Evolutionary conservation across 1,140 invertebrate genomes (phyloP), one percentile per base, ranked within the genome.

Genomic region (Drosophila serrata): DNA sequence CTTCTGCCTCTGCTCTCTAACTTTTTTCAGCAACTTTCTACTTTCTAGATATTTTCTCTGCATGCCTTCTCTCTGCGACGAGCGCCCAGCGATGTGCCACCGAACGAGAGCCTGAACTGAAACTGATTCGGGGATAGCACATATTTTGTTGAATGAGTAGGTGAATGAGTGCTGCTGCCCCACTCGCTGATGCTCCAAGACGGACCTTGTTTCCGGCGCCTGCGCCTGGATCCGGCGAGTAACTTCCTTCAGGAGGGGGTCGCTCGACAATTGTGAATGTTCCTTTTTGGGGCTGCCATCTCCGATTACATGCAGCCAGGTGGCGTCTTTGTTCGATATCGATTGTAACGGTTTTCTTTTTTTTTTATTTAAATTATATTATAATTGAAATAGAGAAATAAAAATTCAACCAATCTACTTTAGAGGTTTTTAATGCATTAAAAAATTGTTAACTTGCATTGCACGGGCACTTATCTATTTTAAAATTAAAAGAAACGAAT

Each of bases 111-210:
- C 82, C 77, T 85, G 76, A 86, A 86, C 82, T 86, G 74, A 81
- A 84, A 85, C 77, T 84, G 81, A 85, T 51, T 72, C 56, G 62
- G 37, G 58, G 65, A 53, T 69, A 75, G 74, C 62, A 81, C 76
- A 81, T 81, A 85, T 85, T 85, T 85, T 85, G 82, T 85, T 85
- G 82, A 85, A 85, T 85, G 81, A 85, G 78, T 84, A 77, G 82
- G 80, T 86, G 82, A 86, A 84, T 84, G 81, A 82, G 75, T 82
- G 61, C 39, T 60, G 35, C 61, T 60, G 61, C 61, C 61, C 45
- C 45, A 72, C 68, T 72, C 68, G 68, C 17, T 72, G 13, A 17
- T 53, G 49, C 49, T 53, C 49, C 29, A 53, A 53, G 13, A 40
- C 61, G 43, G 33, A 22, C 24, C 27, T 29, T 17, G 12, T 29